These are phyloP conservation scores for Meriones psammophilus DNA, from an alignment of 2,797 vertebrate genomes.

Conservation along the genomic window DNA sequence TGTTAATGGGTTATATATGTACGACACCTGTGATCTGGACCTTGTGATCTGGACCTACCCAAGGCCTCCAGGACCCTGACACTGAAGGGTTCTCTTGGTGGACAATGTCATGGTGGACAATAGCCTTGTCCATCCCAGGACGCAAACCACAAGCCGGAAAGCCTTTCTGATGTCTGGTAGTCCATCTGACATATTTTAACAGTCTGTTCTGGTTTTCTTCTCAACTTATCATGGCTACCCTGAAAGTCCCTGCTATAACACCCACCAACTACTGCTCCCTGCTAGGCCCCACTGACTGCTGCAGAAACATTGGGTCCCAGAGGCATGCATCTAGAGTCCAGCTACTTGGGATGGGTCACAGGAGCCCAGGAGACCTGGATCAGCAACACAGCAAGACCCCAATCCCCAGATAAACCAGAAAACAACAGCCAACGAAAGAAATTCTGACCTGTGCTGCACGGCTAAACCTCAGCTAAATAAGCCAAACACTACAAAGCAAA, in stretches of 20 bases:
- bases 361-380: neutral
- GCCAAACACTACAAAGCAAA: neutral
- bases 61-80: neutral
- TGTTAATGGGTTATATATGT: neutral
- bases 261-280: neutral
- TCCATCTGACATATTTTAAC: neutral
- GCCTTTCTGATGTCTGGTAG: neutral
- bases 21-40: neutral
- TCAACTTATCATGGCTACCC: neutral
- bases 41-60: neutral
- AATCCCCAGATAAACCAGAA: neutral
- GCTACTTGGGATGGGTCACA: too few species aligned
- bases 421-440: neutral
- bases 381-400: neutral
- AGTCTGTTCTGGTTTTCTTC: neutral
- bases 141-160: neutral
- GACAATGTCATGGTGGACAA: neutral
- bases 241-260: neutral
- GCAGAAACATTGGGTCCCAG: neutral
- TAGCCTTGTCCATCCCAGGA: neutral
- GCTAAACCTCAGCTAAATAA: conserved; percentile 28
- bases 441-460: neutral
- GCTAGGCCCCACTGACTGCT: neutral
- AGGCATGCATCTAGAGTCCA: neutral
- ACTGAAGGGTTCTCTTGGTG: neutral